Base-by-base conservation (phyloP, 2,888 invertebrate species). In the Leptinotarsa juncta region DNA sequence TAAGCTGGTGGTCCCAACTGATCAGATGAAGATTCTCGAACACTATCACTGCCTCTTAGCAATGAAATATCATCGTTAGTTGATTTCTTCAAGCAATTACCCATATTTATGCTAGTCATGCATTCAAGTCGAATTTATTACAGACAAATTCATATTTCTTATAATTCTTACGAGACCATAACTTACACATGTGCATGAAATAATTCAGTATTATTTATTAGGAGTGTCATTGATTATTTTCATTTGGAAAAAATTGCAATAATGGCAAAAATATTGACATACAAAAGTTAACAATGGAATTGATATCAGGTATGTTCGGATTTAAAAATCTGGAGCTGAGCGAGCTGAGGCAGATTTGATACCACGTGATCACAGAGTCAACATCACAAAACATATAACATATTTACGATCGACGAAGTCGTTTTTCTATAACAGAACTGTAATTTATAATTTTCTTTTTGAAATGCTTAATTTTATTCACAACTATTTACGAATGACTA, bases 51-150 rank as follows among this genome's bases (percentile, higher is more conserved):
- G 73, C 91, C 92, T 80, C 91, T 88, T 77, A 92, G 85, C 71
- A 92, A 88, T 70, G 92, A 92, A 82, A 92, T 91, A 86, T 92
- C 92, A 86, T 92, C 92, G 72, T 91, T 89, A 78, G 90, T 90
- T 74, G 90, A 90, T 80, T 93, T 90, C 88, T 93, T 93, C 80
- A 94, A 89, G 84, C 93, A 93, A 88, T 94, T 94, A 83, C 93
- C 93, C 93, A 94, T 94, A 81, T 81, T 82, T 82, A 80, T 80
- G 81, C 80, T 83, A 79, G 84, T 86, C 84, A 84, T 82, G 83
- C 84, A 82, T 84, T 83, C 85, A 86, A 79, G 80, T 80, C 77
- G 79, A 82, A 79, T 79, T 82, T 79, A 73, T 67, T 72, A 71
- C 73, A 77, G 75, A 71, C 80, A 80, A 74, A 77, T 77, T 77